Conservation (phyloP, 1,140 invertebrate species). For the Pseudomyrmex sp. region DNA sequence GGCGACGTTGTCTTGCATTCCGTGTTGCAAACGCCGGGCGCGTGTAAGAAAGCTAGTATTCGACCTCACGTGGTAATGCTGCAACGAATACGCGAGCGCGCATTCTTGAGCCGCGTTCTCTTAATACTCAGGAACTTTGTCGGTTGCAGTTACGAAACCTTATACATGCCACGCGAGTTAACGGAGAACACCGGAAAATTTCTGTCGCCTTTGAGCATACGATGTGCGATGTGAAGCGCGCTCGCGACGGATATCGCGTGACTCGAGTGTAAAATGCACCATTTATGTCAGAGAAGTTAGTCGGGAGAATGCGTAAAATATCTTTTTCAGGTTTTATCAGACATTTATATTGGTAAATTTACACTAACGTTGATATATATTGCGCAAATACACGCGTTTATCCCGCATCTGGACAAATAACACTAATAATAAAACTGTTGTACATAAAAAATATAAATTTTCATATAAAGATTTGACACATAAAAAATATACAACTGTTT, state of each 20-base stretch:
- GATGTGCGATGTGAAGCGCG: not conserved
- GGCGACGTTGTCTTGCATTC: slow-evolving; percentile 31
- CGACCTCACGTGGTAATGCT: slow-evolving; percentile 28
- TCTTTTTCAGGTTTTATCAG: not conserved
- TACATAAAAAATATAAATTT: not conserved
- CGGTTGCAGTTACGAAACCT: slow-evolving; percentile 46
- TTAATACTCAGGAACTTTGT: slow-evolving; percentile 55
- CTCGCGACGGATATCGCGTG: slow-evolving; percentile 1
- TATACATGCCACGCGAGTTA: slow-evolving; percentile 53
- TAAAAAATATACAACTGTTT: not conserved
- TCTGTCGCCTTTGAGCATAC: slow-evolving; percentile 26
- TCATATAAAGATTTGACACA: not conserved
- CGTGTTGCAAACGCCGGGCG: not conserved
- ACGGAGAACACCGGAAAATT: slow-evolving; percentile 37
- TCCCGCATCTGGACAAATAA: too few relatives aligned
- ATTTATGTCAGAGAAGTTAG: not conserved
- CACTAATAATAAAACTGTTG: not conserved
- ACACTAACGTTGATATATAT: not conserved
- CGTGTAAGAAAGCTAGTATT: slow-evolving; percentile 49
- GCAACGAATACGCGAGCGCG: slow-evolving; percentile 35
- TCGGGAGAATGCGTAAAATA: not conserved
- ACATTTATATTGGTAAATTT: not conserved
- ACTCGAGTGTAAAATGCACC: slow-evolving; percentile 19
- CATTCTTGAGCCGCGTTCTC: slow-evolving; percentile 51
- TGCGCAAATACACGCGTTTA: too few relatives aligned